Evolutionary conservation across 2,888 invertebrate genomes (phyloP).

Genomic region (Cheilosia pagana): DNA sequence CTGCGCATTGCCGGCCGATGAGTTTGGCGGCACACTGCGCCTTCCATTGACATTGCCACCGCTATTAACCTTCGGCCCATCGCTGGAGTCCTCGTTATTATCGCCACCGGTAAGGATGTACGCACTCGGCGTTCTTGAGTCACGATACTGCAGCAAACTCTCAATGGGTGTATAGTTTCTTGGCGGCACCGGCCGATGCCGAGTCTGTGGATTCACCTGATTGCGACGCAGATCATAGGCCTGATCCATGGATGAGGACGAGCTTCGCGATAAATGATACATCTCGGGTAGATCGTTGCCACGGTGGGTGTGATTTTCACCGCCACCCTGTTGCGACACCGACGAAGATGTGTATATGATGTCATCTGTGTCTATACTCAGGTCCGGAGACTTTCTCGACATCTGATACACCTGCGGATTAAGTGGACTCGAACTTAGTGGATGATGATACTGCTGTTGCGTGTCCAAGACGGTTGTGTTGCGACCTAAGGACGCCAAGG

Average conservation of each 20-base stretch:
- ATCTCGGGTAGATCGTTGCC: slow-evolving; percentile 75
- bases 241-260: slow-evolving; percentile 80
- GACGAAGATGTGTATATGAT: slow-evolving; percentile 80
- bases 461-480: slow-evolving; percentile 82
- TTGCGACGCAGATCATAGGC: slow-evolving; percentile 66
- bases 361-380: slow-evolving; percentile 81
- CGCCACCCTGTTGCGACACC: slow-evolving; percentile 78
- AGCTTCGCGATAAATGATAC: slow-evolving; percentile 79
- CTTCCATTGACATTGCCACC: slow-evolving; percentile 79
- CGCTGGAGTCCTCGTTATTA: slow-evolving; percentile 80
- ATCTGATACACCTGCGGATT: slow-evolving; percentile 84
- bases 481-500: slow-evolving; percentile 86
- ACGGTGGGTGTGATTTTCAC: slow-evolving; percentile 61
- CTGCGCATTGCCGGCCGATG: slow-evolving; percentile 78
- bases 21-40: slow-evolving; percentile 81
- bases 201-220: slow-evolving; percentile 66
- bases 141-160: slow-evolving; percentile 79
- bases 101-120: slow-evolving; percentile 79
- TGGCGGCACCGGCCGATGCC: slow-evolving; percentile 74
- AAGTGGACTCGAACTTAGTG: slow-evolving; percentile 83
- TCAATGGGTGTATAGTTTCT: slow-evolving; percentile 82
- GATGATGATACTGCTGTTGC: slow-evolving; percentile 83
- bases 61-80: slow-evolving; percentile 77
- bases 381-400: slow-evolving; percentile 83
- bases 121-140: slow-evolving; percentile 77